Conservation (phyloP, 1,140 invertebrate genomes). For the Trichomalopsis sarcophagae region DNA sequence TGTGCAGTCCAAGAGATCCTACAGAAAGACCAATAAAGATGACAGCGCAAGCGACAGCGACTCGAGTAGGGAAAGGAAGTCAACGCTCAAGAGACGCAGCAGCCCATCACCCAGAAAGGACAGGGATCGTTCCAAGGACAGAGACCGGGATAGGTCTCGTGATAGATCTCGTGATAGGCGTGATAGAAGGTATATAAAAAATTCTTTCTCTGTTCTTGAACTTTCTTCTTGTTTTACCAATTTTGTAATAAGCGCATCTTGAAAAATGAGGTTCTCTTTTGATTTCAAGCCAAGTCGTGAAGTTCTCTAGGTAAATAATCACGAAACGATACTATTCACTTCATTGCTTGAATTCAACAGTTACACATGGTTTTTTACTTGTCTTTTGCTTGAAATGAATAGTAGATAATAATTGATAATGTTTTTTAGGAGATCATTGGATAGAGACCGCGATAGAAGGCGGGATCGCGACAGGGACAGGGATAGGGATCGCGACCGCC, state of each 20-base stretch:
- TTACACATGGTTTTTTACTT: constrained; percentile 3
- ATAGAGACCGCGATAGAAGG: constrained; percentile 68
- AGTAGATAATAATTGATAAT: not conserved
- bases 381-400: not conserved
- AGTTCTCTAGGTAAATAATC: constrained; percentile 30
- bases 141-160: constrained; percentile 64
- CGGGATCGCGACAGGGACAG: constrained; percentile 73
- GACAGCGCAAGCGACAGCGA: constrained; percentile 79
- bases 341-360: constrained; percentile 4
- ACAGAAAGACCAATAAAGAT: constrained; percentile 88
- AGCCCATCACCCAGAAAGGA: constrained; percentile 69
- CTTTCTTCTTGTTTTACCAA: not conserved
- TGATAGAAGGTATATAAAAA: constrained; percentile 56
- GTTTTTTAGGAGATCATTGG: constrained; percentile 66
- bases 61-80: constrained; percentile 72
- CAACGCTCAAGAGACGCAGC: constrained; percentile 66
- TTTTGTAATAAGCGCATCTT: not conserved
- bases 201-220: not conserved
- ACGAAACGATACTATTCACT: not conserved
- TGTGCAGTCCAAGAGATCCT: constrained; percentile 88
- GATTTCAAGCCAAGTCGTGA: constrained; percentile 37
- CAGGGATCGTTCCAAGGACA: constrained; percentile 65
- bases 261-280: constrained; percentile 22
- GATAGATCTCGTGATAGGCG: constrained; percentile 56
- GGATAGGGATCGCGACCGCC: constrained; percentile 70